Percentiles rank a stretch among this genome's conserved stretches.
Conservation (phyloP, 2,797 vertebrate genomes). For the Urosaurus nigricauda region DNA sequence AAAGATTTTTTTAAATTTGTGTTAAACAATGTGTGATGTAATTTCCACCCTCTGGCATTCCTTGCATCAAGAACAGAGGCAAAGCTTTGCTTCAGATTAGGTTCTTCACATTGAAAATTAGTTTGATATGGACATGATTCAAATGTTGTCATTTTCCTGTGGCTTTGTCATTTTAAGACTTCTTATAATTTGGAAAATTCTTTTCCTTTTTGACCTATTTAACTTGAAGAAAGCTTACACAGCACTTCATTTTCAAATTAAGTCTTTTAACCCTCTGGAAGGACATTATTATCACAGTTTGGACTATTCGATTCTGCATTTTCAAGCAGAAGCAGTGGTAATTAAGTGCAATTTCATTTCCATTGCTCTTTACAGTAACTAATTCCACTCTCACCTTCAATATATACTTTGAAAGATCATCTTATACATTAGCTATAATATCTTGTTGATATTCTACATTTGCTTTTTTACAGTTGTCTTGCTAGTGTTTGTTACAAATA, state of each 20-base stretch:
- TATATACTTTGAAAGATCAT: neutral
- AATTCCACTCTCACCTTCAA: neutral
- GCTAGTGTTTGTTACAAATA: neutral
- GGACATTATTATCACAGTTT: conserved; percentile 16
- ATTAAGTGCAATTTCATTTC: neutral
- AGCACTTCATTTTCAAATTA: conserved; percentile 7
- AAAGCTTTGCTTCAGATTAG: conserved; percentile 27
- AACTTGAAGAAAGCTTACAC: conserved; percentile 3
- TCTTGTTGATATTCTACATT: neutral
- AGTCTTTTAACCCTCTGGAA: neutral
- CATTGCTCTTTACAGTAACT: neutral
- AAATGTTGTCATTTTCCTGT: neutral
- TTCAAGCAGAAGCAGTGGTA: neutral
- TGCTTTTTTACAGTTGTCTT: neutral
- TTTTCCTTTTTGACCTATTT: conserved; percentile 21
- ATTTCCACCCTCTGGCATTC: neutral
- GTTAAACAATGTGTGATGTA: neutral
- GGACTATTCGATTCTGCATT: neutral
- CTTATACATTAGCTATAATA: neutral
- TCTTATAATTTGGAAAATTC: conserved; percentile 22
- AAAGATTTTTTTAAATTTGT: neutral
- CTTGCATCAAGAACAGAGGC: neutral
- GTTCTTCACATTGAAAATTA: conserved; percentile 3
- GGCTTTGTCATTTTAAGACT: conserved; percentile 27
- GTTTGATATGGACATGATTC: conserved; percentile 19